These are phyloP conservation scores for Proisotoma minuta DNA, from an alignment of 2,888 invertebrate species.

Conservation along the genomic window DNA sequence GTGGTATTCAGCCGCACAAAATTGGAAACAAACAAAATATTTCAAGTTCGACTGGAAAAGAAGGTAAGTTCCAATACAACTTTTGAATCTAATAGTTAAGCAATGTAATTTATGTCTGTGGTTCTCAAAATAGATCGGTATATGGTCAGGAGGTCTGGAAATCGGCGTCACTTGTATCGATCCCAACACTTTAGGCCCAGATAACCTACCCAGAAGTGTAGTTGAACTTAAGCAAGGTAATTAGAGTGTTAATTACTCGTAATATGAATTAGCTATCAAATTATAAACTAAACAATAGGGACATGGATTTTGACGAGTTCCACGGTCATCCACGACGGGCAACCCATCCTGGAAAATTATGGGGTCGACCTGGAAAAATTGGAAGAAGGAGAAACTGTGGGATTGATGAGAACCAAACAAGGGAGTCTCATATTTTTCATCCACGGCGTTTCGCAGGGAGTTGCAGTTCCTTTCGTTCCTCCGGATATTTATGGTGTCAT, in stretches of 20 bases:
- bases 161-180: constrained; percentile 69
- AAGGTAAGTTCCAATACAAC: constrained; percentile 60
- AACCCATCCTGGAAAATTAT: constrained; percentile 73
- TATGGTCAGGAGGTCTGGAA: constrained; percentile 72
- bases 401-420: constrained; percentile 74
- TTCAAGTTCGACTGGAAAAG: constrained; percentile 81
- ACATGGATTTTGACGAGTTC: constrained; percentile 73
- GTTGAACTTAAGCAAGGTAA: constrained; percentile 73
- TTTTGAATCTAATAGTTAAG: neutral
- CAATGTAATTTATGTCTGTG: constrained; percentile 13
- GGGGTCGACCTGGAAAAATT: constrained; percentile 78
- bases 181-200: constrained; percentile 57
- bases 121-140: constrained; percentile 62
- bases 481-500: constrained; percentile 68
- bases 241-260: constrained; percentile 62
- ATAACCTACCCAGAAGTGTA: constrained; percentile 68
- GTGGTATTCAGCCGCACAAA: constrained; percentile 76
- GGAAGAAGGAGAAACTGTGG: constrained; percentile 75
- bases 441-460: constrained; percentile 82
- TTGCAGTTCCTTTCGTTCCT: constrained; percentile 76
- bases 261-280: neutral
- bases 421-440: constrained; percentile 81
- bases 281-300: neutral
- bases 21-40: constrained; percentile 71
- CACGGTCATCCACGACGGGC: constrained; percentile 78